These are phyloP conservation scores for Pithys albifrons DNA, from an alignment of 2,113 vertebrate species.

Conservation along the genomic window DNA sequence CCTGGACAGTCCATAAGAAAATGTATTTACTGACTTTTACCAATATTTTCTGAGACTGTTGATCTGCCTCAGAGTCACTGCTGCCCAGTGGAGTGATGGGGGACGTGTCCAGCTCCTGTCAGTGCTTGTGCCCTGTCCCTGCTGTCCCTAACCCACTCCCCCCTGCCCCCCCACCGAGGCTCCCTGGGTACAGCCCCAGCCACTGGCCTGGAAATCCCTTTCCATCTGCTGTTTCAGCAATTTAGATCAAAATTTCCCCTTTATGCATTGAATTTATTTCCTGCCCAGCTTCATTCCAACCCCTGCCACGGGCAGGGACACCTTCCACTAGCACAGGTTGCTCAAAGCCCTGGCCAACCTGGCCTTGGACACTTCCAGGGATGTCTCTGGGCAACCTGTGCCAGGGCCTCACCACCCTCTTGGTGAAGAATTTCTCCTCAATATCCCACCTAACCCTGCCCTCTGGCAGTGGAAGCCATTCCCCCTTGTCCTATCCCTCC, in stretches of 20 bases:
- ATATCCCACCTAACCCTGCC: background rate
- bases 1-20: background rate
- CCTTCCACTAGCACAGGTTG: background rate
- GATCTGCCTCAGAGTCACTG: background rate
- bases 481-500: background rate
- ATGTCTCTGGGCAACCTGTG: background rate
- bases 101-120: rapidly evolving
- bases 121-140: rapidly evolving
- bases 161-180: too few relatives aligned
- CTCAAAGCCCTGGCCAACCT: background rate
- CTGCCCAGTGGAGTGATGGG: rapidly evolving
- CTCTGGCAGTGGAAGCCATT: background rate
- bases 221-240: background rate
- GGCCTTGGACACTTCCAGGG: background rate
- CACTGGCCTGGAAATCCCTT: background rate
- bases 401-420: background rate
- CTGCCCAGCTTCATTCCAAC: background rate
- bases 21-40: background rate
- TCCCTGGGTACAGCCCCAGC: background rate
- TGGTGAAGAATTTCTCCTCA: background rate
- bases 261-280: background rate
- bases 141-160: too few relatives aligned
- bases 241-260: background rate
- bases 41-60: background rate
- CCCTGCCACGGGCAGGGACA: background rate